Percentiles rank a stretch among this genome's conserved stretches.
Conservation (phyloP, 1,140 invertebrate species). For the Pseudachorutes palmiensis region DNA sequence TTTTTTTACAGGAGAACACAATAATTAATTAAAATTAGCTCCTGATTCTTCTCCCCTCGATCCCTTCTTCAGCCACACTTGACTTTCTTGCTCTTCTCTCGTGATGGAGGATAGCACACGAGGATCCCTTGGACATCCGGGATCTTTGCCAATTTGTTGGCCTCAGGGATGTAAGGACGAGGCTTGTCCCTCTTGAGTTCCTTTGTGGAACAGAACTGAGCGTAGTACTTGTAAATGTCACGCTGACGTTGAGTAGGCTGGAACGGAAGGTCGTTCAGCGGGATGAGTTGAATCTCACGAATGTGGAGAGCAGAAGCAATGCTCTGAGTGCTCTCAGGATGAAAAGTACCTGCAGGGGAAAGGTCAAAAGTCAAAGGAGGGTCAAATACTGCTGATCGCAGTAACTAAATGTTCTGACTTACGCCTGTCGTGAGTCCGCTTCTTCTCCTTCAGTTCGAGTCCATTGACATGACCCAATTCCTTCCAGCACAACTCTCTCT, state of each 20-base stretch:
- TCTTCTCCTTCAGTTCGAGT: background rate
- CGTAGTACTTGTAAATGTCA: slow-evolving; percentile 30
- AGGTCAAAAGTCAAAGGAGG: background rate
- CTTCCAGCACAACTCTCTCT: slow-evolving; percentile 22
- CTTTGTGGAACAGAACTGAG: slow-evolving; percentile 31
- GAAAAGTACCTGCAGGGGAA: slow-evolving; percentile 34
- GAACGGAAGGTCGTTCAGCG: slow-evolving; percentile 3
- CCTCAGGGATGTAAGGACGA: slow-evolving; percentile 27
- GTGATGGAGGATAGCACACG: background rate
- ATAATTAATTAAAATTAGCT: too few relatives aligned
- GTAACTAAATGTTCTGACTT: slow-evolving; percentile 7
- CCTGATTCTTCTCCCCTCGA: too few relatives aligned
- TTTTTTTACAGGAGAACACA: too few relatives aligned
- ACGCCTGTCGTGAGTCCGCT: slow-evolving; percentile 33
- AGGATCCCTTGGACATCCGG: background rate
- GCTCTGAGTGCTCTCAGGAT: slow-evolving; percentile 30
- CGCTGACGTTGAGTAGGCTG: slow-evolving; percentile 22
- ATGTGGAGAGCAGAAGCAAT: slow-evolving; percentile 37
- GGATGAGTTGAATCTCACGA: slow-evolving; percentile 23
- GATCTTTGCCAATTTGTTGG: background rate
- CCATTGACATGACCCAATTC: slow-evolving; percentile 21
- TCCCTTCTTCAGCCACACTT: too few relatives aligned
- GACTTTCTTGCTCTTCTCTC: background rate
- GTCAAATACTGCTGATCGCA: background rate
- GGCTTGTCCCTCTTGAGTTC: slow-evolving; percentile 16